Evolutionary conservation across 2,113 vertebrate species (phyloP).

Genomic region (Ctenodactylus gundi): DNA sequence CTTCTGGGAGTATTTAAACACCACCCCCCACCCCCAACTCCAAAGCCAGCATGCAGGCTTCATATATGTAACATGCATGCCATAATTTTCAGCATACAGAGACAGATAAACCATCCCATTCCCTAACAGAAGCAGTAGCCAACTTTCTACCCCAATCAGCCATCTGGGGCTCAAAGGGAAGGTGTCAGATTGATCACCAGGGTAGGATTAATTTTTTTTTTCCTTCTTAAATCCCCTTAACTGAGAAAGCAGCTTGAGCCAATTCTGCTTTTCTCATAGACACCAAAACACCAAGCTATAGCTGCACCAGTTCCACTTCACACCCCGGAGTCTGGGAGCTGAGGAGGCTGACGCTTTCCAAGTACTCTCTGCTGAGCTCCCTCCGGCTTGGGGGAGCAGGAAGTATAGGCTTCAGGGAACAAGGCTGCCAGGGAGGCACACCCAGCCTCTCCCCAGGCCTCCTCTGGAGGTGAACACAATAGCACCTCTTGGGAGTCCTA

Average conservation of each 20-base stretch:
- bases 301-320: constrained; percentile 75
- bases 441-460: neutral
- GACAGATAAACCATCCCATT: constrained; percentile 40
- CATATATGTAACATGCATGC: neutral
- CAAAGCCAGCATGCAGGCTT: constrained; percentile 43
- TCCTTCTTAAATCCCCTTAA: constrained; percentile 79
- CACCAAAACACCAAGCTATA: constrained; percentile 78
- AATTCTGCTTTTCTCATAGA: constrained; percentile 75
- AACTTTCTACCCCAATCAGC: constrained; percentile 76
- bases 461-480: neutral
- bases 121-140: constrained; percentile 63
- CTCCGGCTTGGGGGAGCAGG: constrained; percentile 20
- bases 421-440: neutral
- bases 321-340: constrained; percentile 50
- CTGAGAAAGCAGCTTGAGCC: constrained; percentile 79
- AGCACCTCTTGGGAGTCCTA: neutral
- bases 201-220: constrained; percentile 75
- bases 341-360: constrained; percentile 41
- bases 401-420: constrained; percentile 17
- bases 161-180: constrained; percentile 81
- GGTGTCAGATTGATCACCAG: constrained; percentile 80
- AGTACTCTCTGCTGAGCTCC: constrained; percentile 49
- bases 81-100: constrained; percentile 2
- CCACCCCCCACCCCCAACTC: constrained; percentile 46
- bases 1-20: constrained; percentile 52